Percentiles rank a stretch among this genome's conserved stretches.
Conservation (phyloP, 2,888 invertebrate genomes). For the Hesperia comma region DNA sequence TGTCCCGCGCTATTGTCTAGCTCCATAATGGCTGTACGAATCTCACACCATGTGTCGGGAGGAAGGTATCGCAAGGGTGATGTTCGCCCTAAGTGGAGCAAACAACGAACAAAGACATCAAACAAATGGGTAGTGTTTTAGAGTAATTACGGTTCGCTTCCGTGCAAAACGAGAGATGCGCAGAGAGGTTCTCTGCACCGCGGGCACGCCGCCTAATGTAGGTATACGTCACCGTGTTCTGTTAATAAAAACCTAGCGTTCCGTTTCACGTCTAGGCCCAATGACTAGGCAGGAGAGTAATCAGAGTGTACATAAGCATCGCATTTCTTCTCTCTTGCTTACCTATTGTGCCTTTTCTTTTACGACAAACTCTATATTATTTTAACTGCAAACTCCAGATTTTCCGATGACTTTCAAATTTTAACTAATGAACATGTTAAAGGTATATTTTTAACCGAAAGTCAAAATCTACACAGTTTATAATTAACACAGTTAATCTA, state of each 20-base stretch:
- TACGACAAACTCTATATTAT: no score
- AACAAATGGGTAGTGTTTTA: slow-evolving; percentile 84
- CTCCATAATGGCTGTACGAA: slow-evolving; percentile 73
- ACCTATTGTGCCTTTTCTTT: slow-evolving; percentile 19
- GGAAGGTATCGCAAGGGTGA: slow-evolving; percentile 76
- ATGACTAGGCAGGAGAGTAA: slow-evolving; percentile 44
- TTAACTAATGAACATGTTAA: no score
- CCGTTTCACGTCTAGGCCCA: slow-evolving; percentile 44
- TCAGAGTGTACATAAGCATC: slow-evolving; percentile 39
- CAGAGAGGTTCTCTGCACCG: slow-evolving; percentile 57
- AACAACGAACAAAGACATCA: slow-evolving; percentile 84
- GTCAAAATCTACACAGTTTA: no score
- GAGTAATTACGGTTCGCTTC: slow-evolving; percentile 82
- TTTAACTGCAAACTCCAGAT: no score
- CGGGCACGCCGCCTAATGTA: slow-evolving; percentile 58
- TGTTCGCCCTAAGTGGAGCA: slow-evolving; percentile 81
- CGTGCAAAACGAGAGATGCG: slow-evolving; percentile 79
- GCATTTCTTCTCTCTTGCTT: slow-evolving; percentile 31
- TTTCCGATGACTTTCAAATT: no score
- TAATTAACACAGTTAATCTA: no score
- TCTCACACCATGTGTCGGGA: slow-evolving; percentile 76
- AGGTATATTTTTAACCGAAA: no score
- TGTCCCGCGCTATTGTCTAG: slow-evolving; percentile 76
- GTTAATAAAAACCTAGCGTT: slow-evolving; percentile 47
- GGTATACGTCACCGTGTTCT: slow-evolving; percentile 53